Evolutionary conservation across 2,113 vertebrate genomes (phyloP).

Genomic region (Cygnus atratus): DNA sequence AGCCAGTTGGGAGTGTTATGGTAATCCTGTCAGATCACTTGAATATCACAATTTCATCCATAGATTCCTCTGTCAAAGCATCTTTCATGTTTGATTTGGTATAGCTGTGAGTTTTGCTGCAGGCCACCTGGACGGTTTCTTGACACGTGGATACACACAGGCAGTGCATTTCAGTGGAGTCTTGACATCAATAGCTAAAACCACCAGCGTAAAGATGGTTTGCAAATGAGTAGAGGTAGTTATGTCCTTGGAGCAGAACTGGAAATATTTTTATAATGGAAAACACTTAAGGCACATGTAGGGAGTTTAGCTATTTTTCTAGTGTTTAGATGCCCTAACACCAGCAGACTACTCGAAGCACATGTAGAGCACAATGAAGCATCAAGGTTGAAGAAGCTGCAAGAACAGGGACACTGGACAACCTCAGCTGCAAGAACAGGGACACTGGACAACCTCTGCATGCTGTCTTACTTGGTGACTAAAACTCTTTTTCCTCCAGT

Average conservation of each 20-base stretch:
- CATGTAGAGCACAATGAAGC: not conserved
- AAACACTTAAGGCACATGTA: not conserved
- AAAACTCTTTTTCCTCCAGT: not conserved
- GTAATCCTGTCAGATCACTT: not conserved
- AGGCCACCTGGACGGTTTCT: not conserved
- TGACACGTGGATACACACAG: not conserved
- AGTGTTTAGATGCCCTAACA: not conserved
- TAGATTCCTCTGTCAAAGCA: not conserved
- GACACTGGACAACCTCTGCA: fast-evolving
- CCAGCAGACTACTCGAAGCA: not conserved
- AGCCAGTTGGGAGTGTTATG: not conserved
- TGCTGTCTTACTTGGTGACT: not conserved
- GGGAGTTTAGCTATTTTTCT: not conserved
- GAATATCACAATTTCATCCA: not conserved
- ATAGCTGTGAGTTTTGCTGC: not conserved
- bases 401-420: fast-evolving
- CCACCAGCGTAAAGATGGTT: not conserved
- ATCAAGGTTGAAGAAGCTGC: not conserved
- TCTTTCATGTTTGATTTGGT: not conserved
- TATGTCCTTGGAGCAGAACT: not conserved
- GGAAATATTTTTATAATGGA: not conserved
- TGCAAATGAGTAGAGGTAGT: not conserved
- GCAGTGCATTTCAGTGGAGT: not conserved
- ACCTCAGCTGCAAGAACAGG: not conserved
- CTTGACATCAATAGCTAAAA: not conserved